Percentiles rank a stretch among this genome's conserved stretches.
phyloP scores from a whole-genome alignment of 2,797 vertebrate genomes.

The Pseudochirops cupreus region DNA sequence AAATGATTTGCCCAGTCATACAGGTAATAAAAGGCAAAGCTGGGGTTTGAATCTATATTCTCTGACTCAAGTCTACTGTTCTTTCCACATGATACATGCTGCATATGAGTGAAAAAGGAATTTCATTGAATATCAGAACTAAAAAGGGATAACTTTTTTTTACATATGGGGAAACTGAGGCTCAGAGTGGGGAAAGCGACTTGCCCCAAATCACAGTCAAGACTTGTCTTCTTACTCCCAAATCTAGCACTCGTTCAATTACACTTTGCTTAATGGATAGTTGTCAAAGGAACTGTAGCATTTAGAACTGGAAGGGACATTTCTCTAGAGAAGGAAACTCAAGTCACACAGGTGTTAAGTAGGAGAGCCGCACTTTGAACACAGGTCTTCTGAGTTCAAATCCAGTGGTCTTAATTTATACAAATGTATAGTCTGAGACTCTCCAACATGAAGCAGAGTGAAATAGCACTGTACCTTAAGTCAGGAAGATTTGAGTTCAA shows the following conservation, averaged over 20 bases:
- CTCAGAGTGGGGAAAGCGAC: background rate
- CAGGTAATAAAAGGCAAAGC: background rate
- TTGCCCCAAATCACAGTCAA: background rate
- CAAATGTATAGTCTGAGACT: background rate
- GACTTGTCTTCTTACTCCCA: background rate
- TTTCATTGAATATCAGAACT: background rate
- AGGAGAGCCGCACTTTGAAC: background rate
- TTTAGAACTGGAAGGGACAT: background rate
- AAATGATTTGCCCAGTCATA: background rate
- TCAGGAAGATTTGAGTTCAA: background rate
- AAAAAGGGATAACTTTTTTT: background rate
- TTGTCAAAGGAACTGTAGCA: background rate
- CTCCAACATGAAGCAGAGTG: background rate
- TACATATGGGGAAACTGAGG: background rate
- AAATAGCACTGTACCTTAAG: background rate
- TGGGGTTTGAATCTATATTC: background rate
- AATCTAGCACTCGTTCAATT: background rate
- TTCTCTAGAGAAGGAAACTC: background rate
- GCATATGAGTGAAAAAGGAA: background rate
- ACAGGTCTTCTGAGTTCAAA: background rate
- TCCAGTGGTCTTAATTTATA: background rate
- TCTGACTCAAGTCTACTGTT: background rate
- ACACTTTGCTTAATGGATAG: background rate
- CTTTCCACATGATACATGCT: background rate
- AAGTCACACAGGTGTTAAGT: background rate